phyloP scores from a whole-genome alignment of 1,140 invertebrate genomes.

The Nephotettix cincticeps region DNA sequence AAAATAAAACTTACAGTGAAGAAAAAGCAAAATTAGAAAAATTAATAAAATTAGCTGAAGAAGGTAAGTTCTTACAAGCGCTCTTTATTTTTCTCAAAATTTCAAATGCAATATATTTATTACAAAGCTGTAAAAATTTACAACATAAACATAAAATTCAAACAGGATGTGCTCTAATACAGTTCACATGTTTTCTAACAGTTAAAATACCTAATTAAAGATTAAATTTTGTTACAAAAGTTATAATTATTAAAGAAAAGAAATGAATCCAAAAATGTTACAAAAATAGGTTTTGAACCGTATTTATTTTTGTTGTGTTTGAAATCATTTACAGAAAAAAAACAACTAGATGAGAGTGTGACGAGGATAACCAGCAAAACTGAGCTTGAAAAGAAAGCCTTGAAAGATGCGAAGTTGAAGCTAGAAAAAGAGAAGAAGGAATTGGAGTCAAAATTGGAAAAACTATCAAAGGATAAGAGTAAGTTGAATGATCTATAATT shows the following conservation, averaged over 20 bases:
- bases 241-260: background rate
- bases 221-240: background rate
- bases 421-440: constrained; percentile 48
- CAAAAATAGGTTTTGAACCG: background rate
- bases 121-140: too few relatives aligned
- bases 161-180: too few relatives aligned
- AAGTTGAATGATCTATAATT: constrained; percentile 30
- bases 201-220: background rate
- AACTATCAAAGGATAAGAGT: constrained; percentile 49
- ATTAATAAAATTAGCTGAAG: constrained; percentile 34
- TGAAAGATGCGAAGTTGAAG: constrained; percentile 42
- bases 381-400: constrained; percentile 23
- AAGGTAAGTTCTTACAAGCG: constrained; percentile 31
- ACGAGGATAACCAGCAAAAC: background rate
- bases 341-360: background rate
- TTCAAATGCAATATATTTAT: constrained; percentile 6
- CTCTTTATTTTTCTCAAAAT: too few relatives aligned
- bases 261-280: background rate
- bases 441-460: constrained; percentile 50
- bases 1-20: constrained; percentile 52
- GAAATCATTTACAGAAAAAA: background rate
- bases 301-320: background rate
- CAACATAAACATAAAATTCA: too few relatives aligned
- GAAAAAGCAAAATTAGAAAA: constrained; percentile 48
- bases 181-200: background rate